Conservation (phyloP, 1,140 invertebrate genomes). For the Pachypsylla venusta region DNA sequence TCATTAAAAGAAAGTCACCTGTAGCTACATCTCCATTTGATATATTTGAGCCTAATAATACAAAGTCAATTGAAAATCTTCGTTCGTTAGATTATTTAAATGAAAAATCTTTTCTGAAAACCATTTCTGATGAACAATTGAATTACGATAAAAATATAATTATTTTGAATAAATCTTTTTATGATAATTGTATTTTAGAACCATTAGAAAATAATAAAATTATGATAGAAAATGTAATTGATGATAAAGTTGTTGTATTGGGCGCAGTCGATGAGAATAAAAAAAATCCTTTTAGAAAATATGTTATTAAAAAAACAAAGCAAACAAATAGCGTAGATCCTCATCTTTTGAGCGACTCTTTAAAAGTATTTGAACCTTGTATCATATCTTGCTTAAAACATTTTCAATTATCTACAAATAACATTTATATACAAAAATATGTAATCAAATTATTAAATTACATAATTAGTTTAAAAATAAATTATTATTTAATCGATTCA, state of each 20-base stretch:
- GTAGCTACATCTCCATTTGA: background rate
- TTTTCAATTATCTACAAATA: background rate
- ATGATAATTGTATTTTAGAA: background rate
- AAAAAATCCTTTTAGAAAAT: background rate
- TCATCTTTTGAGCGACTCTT: background rate
- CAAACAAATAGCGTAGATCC: background rate
- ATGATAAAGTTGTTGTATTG: too few relatives aligned
- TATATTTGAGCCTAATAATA: background rate
- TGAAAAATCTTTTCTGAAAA: too few relatives aligned
- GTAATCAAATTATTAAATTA: background rate
- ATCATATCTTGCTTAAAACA: background rate
- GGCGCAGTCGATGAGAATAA: background rate
- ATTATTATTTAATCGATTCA: background rate
- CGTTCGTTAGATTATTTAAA: too few relatives aligned
- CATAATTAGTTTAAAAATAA: background rate
- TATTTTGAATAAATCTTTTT: background rate
- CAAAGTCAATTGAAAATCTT: too few relatives aligned
- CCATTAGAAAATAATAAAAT: background rate
- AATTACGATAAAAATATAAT: too few relatives aligned
- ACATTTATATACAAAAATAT: background rate
- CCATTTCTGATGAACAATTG: too few relatives aligned
- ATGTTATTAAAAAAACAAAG: background rate
- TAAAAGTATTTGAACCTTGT: slow-evolving; percentile 2
- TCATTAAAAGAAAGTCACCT: background rate
- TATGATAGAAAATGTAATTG: background rate